Percentiles rank a stretch among this genome's conserved stretches.
Evolutionary conservation across 1,140 invertebrate genomes (phyloP).

Genomic region (Leptopilina clavipes): DNA sequence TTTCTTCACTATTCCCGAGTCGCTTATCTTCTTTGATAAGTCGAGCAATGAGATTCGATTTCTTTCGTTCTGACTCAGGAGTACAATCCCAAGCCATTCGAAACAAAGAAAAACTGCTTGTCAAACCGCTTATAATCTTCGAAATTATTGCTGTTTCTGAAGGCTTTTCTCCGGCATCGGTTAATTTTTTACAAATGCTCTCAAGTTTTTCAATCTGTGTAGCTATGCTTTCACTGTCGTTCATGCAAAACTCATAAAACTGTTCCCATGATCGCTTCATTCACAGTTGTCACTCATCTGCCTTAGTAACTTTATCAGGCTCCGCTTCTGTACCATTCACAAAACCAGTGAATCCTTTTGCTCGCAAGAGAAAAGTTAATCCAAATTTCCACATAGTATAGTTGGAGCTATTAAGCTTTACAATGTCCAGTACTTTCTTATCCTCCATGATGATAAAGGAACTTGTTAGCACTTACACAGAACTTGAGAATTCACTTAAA

Average conservation of each 20-base stretch:
- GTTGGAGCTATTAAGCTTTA: no score
- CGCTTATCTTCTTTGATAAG: slow-evolving; percentile 37
- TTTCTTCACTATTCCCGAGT: not conserved
- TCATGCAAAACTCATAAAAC: slow-evolving; percentile 32
- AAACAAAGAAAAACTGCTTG: slow-evolving; percentile 23
- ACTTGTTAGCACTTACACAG: no score
- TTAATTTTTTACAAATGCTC: slow-evolving; percentile 37
- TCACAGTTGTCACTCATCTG: no score
- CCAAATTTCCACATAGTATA: no score
- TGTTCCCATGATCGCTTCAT: slow-evolving; percentile 19
- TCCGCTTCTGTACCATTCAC: no score
- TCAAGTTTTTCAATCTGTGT: slow-evolving; percentile 35
- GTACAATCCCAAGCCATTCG: slow-evolving; percentile 40
- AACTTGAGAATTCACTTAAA: no score
- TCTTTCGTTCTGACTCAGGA: slow-evolving; percentile 13
- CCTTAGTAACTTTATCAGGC: no score
- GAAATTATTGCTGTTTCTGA: slow-evolving; percentile 16
- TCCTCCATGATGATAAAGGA: no score
- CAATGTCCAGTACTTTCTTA: no score
- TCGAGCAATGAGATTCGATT: slow-evolving; percentile 35
- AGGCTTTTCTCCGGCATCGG: slow-evolving; percentile 6
- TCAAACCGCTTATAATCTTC: slow-evolving; percentile 28
- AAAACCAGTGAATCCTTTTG: no score
- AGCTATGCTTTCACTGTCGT: slow-evolving; percentile 14
- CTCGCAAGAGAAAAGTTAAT: no score